Percentiles rank a stretch among this genome's conserved stretches.
phyloP scores from a whole-genome alignment of 2,113 vertebrate genomes.

The Nannobrachium achirus region DNA sequence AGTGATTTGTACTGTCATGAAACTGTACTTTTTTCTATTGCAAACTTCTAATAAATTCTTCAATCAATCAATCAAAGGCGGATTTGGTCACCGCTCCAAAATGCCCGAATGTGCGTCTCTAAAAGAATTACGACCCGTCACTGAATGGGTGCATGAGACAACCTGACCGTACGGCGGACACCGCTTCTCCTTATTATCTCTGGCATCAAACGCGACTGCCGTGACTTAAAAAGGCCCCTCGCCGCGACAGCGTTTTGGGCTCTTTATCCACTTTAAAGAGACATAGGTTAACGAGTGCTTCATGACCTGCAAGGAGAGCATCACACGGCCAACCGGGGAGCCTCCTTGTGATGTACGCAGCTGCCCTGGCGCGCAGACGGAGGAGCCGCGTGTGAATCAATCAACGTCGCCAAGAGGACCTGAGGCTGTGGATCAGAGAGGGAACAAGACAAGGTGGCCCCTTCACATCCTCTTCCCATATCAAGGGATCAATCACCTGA shows the following conservation, averaged over 20 bases:
- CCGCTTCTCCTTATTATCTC: neutral
- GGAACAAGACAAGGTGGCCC: slow-evolving; percentile 8
- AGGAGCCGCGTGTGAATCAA: slow-evolving; percentile 3
- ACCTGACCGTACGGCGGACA: slow-evolving; percentile 7
- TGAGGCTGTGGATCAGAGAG: slow-evolving; percentile 8
- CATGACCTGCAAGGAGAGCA: slow-evolving; percentile 6
- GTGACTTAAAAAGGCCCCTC: slow-evolving; percentile 19
- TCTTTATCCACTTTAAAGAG: neutral
- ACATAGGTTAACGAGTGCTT: slow-evolving; percentile 30
- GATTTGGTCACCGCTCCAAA: too few species aligned
- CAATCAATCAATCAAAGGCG: too few species aligned
- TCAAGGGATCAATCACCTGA: neutral
- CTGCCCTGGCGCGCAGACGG: neutral
- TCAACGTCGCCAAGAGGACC: neutral
- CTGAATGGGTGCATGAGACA: neutral
- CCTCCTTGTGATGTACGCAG: neutral
- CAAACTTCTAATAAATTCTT: too few species aligned
- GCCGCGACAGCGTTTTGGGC: neutral
- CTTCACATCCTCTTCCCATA: neutral
- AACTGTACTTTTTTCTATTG: too few species aligned
- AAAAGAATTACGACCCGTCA: neutral
- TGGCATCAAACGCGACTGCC: slow-evolving; percentile 3
- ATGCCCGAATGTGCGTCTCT: too few species aligned
- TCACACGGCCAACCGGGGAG: slow-evolving; percentile 1
- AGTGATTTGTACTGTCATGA: too few species aligned